A percentile compares a stretch with the other conserved stretches of the same genome.
phyloP scores from a whole-genome alignment of 2,113 vertebrate species.

The Hassar affinis region DNA sequence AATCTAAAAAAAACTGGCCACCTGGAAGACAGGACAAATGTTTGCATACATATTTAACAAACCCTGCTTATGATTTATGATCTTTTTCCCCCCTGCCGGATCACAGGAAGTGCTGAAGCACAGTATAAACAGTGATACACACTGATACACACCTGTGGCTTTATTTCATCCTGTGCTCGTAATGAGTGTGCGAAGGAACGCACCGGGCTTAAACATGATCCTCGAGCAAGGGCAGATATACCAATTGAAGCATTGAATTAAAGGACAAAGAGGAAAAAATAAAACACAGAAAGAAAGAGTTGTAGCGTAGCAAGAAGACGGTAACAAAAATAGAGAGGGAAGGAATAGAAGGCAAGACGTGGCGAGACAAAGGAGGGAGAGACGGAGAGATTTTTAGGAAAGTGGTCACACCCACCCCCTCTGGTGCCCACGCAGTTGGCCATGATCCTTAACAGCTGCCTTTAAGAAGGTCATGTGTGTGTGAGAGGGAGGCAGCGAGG shows the following conservation, averaged over 20 bases:
- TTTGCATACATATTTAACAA: neutral
- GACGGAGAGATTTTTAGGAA: conserved; percentile 42
- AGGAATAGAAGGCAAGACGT: conserved; percentile 12
- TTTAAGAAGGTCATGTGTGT: conserved; percentile 24
- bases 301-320: neutral
- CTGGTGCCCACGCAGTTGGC: conserved; percentile 47
- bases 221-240: neutral
- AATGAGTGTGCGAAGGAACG: conserved; percentile 18
- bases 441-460: conserved; percentile 47
- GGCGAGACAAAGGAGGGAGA: conserved; percentile 36
- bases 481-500: neutral
- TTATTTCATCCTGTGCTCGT: conserved; percentile 23
- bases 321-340: conserved; percentile 10
- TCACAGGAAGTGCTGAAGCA: conserved; percentile 10
- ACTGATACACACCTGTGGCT: conserved; percentile 30
- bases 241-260: neutral
- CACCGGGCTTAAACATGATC: conserved; percentile 20
- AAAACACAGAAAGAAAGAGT: neutral
- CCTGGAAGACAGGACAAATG: neutral
- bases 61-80: neutral
- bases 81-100: neutral
- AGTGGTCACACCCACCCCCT: conserved; percentile 46
- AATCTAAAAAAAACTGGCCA: neutral
- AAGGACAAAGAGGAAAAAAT: neutral
- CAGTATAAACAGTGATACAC: conserved; percentile 16